Evolutionary conservation across 2,113 vertebrate genomes (phyloP), one percentile per base, ranked within the genome.

Genomic region (Albula goreensis): DNA sequence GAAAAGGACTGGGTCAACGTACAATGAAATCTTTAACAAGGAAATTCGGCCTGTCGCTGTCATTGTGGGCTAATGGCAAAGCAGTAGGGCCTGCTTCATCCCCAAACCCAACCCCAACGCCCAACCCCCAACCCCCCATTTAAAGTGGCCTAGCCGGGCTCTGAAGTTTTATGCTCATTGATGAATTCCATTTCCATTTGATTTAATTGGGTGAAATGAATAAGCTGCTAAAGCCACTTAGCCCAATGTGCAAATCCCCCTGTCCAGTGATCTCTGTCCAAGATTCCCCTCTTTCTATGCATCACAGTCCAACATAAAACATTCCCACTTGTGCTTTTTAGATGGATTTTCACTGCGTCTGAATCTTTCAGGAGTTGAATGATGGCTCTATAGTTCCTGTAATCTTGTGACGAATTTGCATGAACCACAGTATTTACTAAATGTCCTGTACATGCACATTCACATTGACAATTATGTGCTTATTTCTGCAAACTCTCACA

Each of bases 221-320:
- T 5, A 22, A 31, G n/a, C 8, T 74, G 4, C n/a, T 74, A 2
- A 74, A 74, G 70, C 17, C 70, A 74, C 6, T 25, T 5, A 8
- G 4, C 70, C 19, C 8, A 31, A 74, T 22, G 60, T 66, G 60
- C 22, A 66, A 66, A 19, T 66, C 60, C 60, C 31, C 60, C 15
- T 22, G 15, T 66, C 60, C 60, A 3, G 22, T 66, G 60, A 66
- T 66, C 60, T 66, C 22, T 19, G 22, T 66, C 60, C 60, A 66
- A 22, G 60, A 66, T 66, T 66, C 17, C 49, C 48, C 70, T 82
- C 50, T 82, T 70, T 77, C 81, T 81, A 82, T 80, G 78, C 82
- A 88, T 63, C 89, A 87, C 48, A 70, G 77, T 53, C 82, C 81
- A 85, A 84, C 66, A 85, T 82, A 82, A 70, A 50, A 66, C 89